These are phyloP conservation scores for Corythaeola cristata DNA, from an alignment of 2,113 vertebrate species.

Conservation along the genomic window DNA sequence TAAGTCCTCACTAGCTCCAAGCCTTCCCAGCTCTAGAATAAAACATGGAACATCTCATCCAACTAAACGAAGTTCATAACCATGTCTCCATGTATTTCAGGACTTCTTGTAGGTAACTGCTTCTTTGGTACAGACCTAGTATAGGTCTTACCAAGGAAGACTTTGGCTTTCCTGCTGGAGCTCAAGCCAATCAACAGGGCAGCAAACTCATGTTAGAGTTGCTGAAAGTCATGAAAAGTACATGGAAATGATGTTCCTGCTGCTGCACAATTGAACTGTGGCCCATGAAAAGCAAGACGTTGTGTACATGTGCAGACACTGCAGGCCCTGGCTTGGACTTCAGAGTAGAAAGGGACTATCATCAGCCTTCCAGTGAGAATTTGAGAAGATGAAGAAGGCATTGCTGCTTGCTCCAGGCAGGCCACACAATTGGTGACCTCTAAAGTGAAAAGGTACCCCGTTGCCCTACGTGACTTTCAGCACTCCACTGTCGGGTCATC, in stretches of 20 bases:
- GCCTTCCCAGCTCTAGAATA: not conserved
- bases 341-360: not conserved
- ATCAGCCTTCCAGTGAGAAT: not conserved
- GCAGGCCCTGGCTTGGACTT: not conserved
- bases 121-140: not conserved
- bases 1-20: not conserved
- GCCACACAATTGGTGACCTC: not conserved
- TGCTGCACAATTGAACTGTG: accelerated
- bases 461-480: not conserved
- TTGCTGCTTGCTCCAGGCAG: not conserved
- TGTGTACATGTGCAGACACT: accelerated
- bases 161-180: not conserved
- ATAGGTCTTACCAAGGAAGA: not conserved
- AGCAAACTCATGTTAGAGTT: not conserved
- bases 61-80: not conserved
- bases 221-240: not conserved
- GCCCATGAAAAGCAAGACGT: not conserved
- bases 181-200: not conserved
- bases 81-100: accelerated
- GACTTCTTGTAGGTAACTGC: not conserved
- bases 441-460: not conserved
- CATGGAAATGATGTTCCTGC: not conserved
- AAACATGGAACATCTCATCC: not conserved
- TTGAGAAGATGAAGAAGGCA: not conserved
- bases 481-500: not conserved